These are phyloP conservation scores for Paradoxurus hermaphroditus DNA, from an alignment of 2,113 vertebrate species.

Conservation along the genomic window DNA sequence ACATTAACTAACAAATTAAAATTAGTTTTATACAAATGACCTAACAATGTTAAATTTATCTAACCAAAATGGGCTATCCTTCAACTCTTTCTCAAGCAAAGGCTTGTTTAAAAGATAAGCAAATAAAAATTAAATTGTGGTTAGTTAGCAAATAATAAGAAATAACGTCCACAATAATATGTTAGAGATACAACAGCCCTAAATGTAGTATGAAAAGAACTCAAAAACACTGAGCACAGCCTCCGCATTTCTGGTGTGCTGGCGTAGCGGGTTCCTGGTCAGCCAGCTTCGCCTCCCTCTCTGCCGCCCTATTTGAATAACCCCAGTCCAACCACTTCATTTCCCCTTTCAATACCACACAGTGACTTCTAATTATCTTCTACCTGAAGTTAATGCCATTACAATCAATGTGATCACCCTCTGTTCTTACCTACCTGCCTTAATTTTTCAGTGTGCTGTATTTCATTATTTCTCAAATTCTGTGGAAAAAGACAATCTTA, in stretches of 20 bases:
- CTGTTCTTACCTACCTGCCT: not conserved
- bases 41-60: slow-evolving; percentile 51
- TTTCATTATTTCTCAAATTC: slow-evolving; percentile 14
- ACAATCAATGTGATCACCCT: not conserved
- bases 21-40: not conserved
- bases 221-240: not conserved
- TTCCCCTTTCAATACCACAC: not conserved
- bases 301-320: not conserved
- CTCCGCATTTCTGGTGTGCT: not conserved
- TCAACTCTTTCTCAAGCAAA: slow-evolving; percentile 53
- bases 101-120: not conserved
- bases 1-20: slow-evolving; percentile 43
- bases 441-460: not conserved
- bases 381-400: not conserved
- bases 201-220: not conserved
- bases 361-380: not conserved
- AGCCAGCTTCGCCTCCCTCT: not conserved
- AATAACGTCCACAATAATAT: not conserved
- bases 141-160: slow-evolving; percentile 12
- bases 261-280: not conserved
- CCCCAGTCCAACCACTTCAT: not conserved
- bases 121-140: not conserved
- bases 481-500: not conserved
- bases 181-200: not conserved
- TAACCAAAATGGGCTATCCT: slow-evolving; percentile 19